These are phyloP conservation scores for Endotricha flammealis DNA, from an alignment of 2,888 invertebrate genomes.

Conservation along the genomic window DNA sequence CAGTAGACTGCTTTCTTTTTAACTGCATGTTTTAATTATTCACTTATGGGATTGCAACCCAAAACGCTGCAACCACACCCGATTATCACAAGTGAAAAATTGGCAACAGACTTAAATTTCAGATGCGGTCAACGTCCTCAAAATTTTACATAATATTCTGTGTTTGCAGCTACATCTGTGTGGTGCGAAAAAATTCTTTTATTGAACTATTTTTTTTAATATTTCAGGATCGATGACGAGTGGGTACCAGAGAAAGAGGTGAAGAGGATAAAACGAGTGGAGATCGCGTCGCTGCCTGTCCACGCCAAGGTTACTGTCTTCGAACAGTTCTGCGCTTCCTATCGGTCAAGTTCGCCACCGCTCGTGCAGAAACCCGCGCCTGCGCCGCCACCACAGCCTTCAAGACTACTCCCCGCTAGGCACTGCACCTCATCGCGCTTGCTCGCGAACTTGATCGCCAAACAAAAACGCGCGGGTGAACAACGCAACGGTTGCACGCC, in stretches of 20 bases:
- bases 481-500: conserved; percentile 33
- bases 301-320: conserved; percentile 71
- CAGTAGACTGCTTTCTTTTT: too few species aligned
- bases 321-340: conserved; percentile 70
- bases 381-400: conserved; percentile 26
- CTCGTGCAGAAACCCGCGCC: conserved; percentile 19
- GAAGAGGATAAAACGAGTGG: conserved; percentile 79
- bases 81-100: conserved; percentile 16
- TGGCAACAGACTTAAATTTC: conserved; percentile 19
- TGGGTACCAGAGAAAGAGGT: conserved; percentile 89
- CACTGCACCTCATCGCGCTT: conserved; percentile 53
- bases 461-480: conserved; percentile 32
- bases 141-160: conserved; percentile 23
- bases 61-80: conserved; percentile 63
- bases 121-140: conserved; percentile 21
- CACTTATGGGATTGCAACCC: conserved; percentile 54
- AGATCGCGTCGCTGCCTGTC: conserved; percentile 71
- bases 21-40: conserved; percentile 14
- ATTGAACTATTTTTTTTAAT: conserved; percentile 17
- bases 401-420: conserved; percentile 33
- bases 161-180: conserved; percentile 69
- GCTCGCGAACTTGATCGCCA: conserved; percentile 48
- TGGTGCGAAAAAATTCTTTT: conserved; percentile 35
- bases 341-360: conserved; percentile 35
- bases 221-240: conserved; percentile 87